These are phyloP conservation scores for Helogale parvula DNA, from an alignment of 2,113 vertebrate species.

Conservation along the genomic window DNA sequence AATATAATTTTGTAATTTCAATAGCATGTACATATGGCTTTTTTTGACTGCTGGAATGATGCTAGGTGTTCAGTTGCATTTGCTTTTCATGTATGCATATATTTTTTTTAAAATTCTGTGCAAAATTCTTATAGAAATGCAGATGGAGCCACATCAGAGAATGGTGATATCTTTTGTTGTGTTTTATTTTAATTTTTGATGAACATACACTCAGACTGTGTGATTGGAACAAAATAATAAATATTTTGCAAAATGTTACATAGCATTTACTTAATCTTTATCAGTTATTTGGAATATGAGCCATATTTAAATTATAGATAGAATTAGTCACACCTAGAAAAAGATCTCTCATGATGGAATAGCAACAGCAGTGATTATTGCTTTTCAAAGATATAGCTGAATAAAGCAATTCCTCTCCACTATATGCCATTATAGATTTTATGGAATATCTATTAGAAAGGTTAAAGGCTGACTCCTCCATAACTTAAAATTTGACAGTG, in stretches of 20 bases:
- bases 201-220: background rate
- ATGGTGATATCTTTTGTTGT: background rate
- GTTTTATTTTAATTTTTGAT: background rate
- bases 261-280: background rate
- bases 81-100: background rate
- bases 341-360: background rate
- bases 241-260: background rate
- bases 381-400: slow-evolving; percentile 31
- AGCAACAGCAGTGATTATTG: background rate
- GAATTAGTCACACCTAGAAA: slow-evolving; percentile 4
- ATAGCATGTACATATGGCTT: background rate
- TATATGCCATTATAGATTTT: background rate
- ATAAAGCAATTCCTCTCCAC: slow-evolving; percentile 6
- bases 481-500: background rate
- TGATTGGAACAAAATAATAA: background rate
- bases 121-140: background rate
- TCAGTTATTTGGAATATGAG: background rate
- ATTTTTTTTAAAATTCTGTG: background rate
- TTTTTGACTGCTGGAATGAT: background rate
- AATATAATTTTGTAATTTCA: slow-evolving; percentile 57
- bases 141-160: background rate
- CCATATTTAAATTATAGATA: slow-evolving; percentile 8
- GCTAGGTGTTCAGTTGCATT: background rate
- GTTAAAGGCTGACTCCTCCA: background rate
- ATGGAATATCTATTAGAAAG: slow-evolving; percentile 35